phyloP scores from a whole-genome alignment of 2,888 invertebrate genomes.

The Anthoptus insignis region DNA sequence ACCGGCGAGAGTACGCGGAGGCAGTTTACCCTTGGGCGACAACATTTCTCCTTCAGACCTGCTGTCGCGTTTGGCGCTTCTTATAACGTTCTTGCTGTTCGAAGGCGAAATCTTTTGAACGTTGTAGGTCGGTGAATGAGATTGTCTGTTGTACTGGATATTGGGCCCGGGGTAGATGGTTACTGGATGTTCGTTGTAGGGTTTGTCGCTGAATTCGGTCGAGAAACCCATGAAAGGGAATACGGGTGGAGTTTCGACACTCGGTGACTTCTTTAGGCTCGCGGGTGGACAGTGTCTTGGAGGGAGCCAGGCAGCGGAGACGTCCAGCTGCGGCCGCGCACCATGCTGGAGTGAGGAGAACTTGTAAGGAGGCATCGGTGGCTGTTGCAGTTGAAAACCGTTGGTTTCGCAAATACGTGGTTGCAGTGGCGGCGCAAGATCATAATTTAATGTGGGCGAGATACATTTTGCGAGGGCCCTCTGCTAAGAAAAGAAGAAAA shows the following conservation, averaged over 20 bases:
- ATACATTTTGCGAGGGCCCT: no score
- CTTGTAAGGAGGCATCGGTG: constrained; percentile 87
- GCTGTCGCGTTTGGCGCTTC: constrained; percentile 70
- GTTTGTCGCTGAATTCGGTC: constrained; percentile 81
- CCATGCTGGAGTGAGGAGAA: constrained; percentile 91
- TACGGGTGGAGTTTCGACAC: constrained; percentile 74
- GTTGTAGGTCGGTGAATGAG: constrained; percentile 78
- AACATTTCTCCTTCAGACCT: constrained; percentile 78
- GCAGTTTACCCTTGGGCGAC: constrained; percentile 85
- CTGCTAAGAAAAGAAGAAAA: no score
- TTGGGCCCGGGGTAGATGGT: constrained; percentile 89
- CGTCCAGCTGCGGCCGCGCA: constrained; percentile 69
- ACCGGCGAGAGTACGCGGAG: constrained; percentile 90
- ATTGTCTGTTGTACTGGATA: constrained; percentile 69
- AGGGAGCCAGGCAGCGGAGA: constrained; percentile 75
- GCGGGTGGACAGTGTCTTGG: constrained; percentile 64
- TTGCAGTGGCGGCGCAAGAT: no score
- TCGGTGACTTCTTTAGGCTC: constrained; percentile 75
- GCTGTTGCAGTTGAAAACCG: constrained; percentile 82
- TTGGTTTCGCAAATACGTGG: constrained; percentile 67
- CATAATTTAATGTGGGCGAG: no score
- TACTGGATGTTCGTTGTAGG: constrained; percentile 89
- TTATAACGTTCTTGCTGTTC: constrained; percentile 71
- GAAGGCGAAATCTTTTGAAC: constrained; percentile 75
- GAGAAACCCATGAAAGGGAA: constrained; percentile 85